phyloP scores from a whole-genome alignment of 2,113 vertebrate genomes.

The Pitta sordida region DNA sequence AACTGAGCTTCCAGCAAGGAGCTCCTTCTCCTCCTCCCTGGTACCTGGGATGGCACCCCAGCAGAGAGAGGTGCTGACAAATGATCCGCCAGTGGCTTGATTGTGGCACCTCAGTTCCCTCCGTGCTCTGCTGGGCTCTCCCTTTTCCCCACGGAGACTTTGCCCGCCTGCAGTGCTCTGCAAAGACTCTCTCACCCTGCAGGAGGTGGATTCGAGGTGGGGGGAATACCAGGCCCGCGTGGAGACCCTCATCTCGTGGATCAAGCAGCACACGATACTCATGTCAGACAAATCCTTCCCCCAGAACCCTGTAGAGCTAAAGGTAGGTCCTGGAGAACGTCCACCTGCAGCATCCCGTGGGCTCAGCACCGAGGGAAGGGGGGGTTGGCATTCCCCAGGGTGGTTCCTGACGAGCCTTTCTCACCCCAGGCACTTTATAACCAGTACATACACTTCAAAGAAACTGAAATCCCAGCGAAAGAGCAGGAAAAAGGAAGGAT shows the following conservation, averaged over 20 bases:
- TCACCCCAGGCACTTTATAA: conserved; percentile 95
- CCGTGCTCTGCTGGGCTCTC: background rate
- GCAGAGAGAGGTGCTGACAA: background rate
- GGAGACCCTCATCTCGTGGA: conserved; percentile 92
- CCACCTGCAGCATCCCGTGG: accelerated
- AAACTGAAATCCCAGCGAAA: conserved; percentile 91
- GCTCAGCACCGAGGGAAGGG: accelerated
- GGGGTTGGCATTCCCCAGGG: background rate
- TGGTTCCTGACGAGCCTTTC: background rate
- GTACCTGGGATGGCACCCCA: background rate
- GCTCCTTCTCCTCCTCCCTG: background rate
- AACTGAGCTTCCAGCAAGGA: background rate
- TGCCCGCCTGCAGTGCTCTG: background rate
- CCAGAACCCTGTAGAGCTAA: conserved; percentile 96
- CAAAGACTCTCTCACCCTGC: background rate
- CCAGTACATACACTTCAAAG: conserved; percentile 98
- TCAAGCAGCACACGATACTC: conserved; percentile 88
- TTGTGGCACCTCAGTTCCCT: background rate
- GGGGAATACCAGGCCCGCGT: conserved; percentile 90
- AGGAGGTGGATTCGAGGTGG: conserved; percentile 96
- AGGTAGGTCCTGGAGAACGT: conserved; percentile 69
- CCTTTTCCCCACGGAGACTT: background rate
- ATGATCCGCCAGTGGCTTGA: accelerated
- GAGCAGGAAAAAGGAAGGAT: conserved; percentile 89
- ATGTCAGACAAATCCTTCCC: conserved; percentile 97